These are phyloP conservation scores for Proctacanthus coquilletti DNA, from an alignment of 1,140 invertebrate genomes.

Conservation along the genomic window DNA sequence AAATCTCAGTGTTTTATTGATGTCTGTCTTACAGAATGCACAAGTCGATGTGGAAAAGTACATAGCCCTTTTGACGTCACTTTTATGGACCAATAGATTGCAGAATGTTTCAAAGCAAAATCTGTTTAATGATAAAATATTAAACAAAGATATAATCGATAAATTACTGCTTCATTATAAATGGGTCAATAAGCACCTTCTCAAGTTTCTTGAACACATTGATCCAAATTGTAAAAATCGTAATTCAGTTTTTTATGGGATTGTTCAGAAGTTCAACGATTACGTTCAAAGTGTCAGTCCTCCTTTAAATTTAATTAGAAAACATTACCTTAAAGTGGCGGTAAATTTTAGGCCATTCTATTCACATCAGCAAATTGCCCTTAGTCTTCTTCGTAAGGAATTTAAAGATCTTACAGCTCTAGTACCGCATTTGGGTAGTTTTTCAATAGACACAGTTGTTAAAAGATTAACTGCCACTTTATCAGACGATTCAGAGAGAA, in stretches of 20 bases:
- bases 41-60: slow-evolving; percentile 10
- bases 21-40: slow-evolving; percentile 6
- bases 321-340: background rate
- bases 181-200: slow-evolving; percentile 23
- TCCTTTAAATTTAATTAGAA: slow-evolving; percentile 14
- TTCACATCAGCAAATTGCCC: too few species aligned
- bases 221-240: slow-evolving; percentile 1
- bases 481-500: too few species aligned
- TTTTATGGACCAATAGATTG: slow-evolving; percentile 23
- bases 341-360: background rate
- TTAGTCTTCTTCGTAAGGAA: too few species aligned
- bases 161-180: slow-evolving; percentile 26
- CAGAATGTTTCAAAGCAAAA: slow-evolving; percentile 12
- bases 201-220: slow-evolving; percentile 6
- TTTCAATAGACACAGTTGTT: background rate
- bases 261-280: slow-evolving; percentile 7
- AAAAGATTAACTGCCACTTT: slow-evolving; percentile 6
- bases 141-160: slow-evolving; percentile 18
- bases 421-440: slow-evolving; percentile 7
- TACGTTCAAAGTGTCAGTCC: slow-evolving; percentile 15
- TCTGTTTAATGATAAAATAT: slow-evolving; percentile 14
- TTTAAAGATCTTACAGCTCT: slow-evolving; percentile 5
- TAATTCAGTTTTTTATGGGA: slow-evolving; percentile 4
- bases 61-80: slow-evolving; percentile 11
- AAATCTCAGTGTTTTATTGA: slow-evolving; percentile 12